Evolutionary conservation across 2,113 vertebrate genomes (phyloP).

Genomic region (Ciconia maguari): DNA sequence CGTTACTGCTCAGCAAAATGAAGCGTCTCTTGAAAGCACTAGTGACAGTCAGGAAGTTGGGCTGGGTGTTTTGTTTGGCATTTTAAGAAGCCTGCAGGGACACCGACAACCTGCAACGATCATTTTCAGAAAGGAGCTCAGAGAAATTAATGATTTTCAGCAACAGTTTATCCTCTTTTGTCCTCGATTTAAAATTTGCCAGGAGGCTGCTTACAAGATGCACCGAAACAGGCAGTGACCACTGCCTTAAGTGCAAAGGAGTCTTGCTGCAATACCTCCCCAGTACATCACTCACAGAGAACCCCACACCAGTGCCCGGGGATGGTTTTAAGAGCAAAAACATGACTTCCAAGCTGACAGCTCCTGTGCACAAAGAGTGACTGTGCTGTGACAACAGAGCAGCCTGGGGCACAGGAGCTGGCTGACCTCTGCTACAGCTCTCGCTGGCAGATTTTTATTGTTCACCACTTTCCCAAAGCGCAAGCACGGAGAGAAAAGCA

Average conservation of each 20-base stretch:
- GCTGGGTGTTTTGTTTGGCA: constrained; percentile 14
- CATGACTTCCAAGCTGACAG: constrained; percentile 47
- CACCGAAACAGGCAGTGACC: not conserved
- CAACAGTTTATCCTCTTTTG: not conserved
- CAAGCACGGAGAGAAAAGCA: not conserved
- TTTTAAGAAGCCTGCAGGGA: constrained; percentile 36
- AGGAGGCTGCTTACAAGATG: not conserved
- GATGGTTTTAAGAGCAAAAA: constrained; percentile 43
- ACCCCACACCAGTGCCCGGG: not conserved
- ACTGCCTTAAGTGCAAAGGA: not conserved
- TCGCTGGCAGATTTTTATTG: not conserved
- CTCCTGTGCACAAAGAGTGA: not conserved
- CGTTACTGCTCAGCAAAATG: not conserved
- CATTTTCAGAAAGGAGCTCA: not conserved
- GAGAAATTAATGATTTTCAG: not conserved
- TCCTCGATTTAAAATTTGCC: constrained; percentile 8
- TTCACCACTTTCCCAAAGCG: not conserved
- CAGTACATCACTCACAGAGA: not conserved
- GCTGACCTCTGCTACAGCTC: constrained; percentile 59
- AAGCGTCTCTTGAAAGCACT: not conserved
- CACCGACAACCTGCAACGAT: not conserved
- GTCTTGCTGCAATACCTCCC: not conserved
- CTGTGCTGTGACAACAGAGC: constrained; percentile 31
- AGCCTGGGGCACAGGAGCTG: constrained; percentile 55
- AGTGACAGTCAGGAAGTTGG: constrained; percentile 39